Evolutionary conservation across 2,797 vertebrate species (phyloP), one percentile per base, ranked within the genome.

Genomic region (Tarsius wallacei): DNA sequence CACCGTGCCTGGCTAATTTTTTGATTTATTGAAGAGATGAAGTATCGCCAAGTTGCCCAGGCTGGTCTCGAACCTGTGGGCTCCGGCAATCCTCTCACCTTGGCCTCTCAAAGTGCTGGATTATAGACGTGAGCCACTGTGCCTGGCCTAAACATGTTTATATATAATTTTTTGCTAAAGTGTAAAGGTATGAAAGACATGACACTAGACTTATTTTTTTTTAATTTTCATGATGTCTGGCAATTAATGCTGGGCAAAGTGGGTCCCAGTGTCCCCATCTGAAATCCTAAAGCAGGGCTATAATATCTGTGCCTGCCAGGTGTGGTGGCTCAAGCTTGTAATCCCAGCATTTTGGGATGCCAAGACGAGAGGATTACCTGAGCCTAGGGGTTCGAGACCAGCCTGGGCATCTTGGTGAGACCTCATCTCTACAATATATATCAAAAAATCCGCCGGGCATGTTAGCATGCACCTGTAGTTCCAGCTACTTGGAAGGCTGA

Each of bases 151-250:
- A 81, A 76, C 15, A 10, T 47, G 9, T 24, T 91, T 94, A 94
- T 77, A 90, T 9, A 63, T 64, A 89, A 70, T 74, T 90, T 90
- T 80, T 61, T 61, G 71, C 6, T n/a, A 19, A 17, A 93, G 15
- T 57, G 16, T 76, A 80, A 91, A 77, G 16, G 9, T n/a, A 13
- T 81, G 31, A 92, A 92, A 94, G 22, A 57, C 42, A 90, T 59
- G 78, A 90, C 84, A 73, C 3, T 78, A 33, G 42, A 91, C 3
- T 80, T 80, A 55, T 88, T 87, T 70, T 82, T 33, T 93, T 73
- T 42, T 4, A 42, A 74, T 93, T 91, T 91, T 86, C 81, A 92
- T 33, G 36, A 19, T 53, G 26, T 33, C 33, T 87, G 84, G 1
- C 26, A 84, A 49, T 59, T 93, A 70, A 68, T 87, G 49, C 17